Evolutionary conservation across 2,113 vertebrate species (phyloP).

Genomic region (Halichoerus grypus): DNA sequence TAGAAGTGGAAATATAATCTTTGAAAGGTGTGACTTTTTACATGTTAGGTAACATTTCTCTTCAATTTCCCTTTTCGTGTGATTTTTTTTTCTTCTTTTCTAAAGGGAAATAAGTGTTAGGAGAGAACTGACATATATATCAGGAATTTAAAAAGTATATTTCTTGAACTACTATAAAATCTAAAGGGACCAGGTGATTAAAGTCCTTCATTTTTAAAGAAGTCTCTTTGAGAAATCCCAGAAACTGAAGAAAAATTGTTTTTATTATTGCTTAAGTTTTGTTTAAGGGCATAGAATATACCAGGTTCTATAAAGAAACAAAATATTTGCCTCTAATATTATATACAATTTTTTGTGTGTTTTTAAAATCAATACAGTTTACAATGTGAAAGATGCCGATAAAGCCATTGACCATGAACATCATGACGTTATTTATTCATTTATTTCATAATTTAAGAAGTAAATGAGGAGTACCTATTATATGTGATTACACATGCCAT

Average conservation of each 20-base stretch:
- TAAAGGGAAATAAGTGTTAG: conserved; percentile 62
- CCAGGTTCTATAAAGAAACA: conserved; percentile 17
- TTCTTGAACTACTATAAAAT: conserved; percentile 57
- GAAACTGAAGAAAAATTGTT: conserved; percentile 24
- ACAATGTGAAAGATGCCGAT: not conserved
- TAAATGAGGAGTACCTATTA: not conserved
- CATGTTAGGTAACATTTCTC: conserved; percentile 52
- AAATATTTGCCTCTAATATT: not conserved
- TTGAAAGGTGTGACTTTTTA: conserved; percentile 65
- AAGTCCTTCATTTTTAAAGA: conserved; percentile 65
- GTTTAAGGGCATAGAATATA: not conserved
- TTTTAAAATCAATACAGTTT: conserved; percentile 21
- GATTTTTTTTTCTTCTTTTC: conserved; percentile 53
- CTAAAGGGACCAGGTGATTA: conserved; percentile 57
- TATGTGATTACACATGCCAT: not conserved
- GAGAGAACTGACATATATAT: conserved; percentile 46
- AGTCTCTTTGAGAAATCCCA: conserved; percentile 60
- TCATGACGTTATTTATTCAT: not conserved
- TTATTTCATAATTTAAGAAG: conserved; percentile 25
- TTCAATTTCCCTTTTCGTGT: conserved; percentile 53
- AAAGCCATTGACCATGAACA: not conserved
- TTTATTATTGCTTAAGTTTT: conserved; percentile 60
- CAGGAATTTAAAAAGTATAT: conserved; percentile 30
- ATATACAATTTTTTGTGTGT: not conserved
- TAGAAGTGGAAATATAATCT: conserved; percentile 67